Evolutionary conservation across 2,113 vertebrate genomes (phyloP).

Genomic region (Nesoenas mayeri): DNA sequence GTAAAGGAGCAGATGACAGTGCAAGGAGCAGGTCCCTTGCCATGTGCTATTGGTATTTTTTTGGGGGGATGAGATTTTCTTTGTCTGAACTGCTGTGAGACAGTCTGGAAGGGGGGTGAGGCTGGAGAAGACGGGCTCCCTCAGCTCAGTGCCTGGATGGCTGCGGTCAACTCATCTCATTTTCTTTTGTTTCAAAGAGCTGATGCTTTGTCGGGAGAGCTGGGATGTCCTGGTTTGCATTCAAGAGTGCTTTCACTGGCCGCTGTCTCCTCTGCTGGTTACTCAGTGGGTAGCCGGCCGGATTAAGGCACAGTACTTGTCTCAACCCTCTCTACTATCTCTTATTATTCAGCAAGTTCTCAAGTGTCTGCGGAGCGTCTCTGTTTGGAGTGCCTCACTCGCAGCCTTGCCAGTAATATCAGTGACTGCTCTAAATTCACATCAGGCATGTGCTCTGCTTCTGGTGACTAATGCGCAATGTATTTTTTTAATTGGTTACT

Average conservation of each 20-base stretch:
- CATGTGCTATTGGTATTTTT: background rate
- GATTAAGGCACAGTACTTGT: slow-evolving; percentile 14
- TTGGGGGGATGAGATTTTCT: background rate
- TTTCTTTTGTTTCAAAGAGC: slow-evolving; percentile 52
- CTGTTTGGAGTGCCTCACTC: background rate
- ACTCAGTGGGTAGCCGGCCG: background rate
- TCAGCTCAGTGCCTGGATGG: slow-evolving; percentile 17
- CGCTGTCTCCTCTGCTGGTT: background rate
- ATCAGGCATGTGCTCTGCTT: background rate
- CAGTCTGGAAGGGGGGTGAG: background rate
- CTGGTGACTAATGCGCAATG: slow-evolving; percentile 10
- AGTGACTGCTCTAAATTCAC: slow-evolving; percentile 2
- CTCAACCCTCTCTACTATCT: background rate
- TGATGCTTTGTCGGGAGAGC: slow-evolving; percentile 38
- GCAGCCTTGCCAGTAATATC: background rate
- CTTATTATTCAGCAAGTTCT: slow-evolving; percentile 42
- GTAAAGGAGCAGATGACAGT: background rate
- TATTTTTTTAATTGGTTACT: slow-evolving; percentile 34
- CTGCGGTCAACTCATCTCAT: background rate
- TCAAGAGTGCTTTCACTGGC: slow-evolving; percentile 49
- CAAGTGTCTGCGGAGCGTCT: background rate
- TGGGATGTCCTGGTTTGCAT: slow-evolving; percentile 15
- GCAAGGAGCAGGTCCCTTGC: background rate
- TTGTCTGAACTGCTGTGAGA: background rate
- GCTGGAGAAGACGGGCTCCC: background rate